phyloP scores from a whole-genome alignment of 2,797 vertebrate species.

The Squalus acanthias region DNA sequence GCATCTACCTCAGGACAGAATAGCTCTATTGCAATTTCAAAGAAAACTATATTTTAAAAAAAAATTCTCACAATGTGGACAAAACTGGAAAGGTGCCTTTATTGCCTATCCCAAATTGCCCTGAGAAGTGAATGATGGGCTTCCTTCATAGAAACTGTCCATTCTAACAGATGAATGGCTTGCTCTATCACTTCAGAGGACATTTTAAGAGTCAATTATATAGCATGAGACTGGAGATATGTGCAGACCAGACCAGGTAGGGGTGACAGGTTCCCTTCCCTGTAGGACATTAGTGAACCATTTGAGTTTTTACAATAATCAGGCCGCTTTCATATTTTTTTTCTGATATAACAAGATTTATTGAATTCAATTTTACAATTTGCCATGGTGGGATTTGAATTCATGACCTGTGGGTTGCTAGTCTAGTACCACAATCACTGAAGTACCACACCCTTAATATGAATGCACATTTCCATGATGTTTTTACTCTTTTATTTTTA shows the following conservation, averaged over 20 bases:
- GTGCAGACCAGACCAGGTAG: not conserved
- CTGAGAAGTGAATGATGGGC: not conserved
- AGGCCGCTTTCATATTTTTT: not conserved
- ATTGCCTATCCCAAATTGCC: not conserved
- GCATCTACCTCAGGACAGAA: not conserved
- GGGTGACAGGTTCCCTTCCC: not conserved
- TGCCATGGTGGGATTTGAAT: not conserved
- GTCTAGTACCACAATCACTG: not conserved
- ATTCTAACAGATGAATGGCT: not conserved
- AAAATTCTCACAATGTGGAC: not conserved
- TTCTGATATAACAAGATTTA: not conserved
- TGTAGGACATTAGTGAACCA: not conserved
- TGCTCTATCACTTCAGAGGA: not conserved
- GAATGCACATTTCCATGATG: not conserved
- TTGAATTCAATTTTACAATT: not conserved
- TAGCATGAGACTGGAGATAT: not conserved
- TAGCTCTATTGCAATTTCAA: not conserved
- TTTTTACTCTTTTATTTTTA: not conserved
- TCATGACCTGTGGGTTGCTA: not conserved
- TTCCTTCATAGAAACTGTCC: not conserved
- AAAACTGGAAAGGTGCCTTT: not conserved
- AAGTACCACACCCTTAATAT: not conserved
- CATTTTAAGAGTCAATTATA: not conserved
- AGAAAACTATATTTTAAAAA: not conserved
- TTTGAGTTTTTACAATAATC: not conserved